Evolutionary conservation across 1,140 invertebrate genomes (phyloP), one percentile per base, ranked within the genome.

Genomic region (Drosophila mojavensis): DNA sequence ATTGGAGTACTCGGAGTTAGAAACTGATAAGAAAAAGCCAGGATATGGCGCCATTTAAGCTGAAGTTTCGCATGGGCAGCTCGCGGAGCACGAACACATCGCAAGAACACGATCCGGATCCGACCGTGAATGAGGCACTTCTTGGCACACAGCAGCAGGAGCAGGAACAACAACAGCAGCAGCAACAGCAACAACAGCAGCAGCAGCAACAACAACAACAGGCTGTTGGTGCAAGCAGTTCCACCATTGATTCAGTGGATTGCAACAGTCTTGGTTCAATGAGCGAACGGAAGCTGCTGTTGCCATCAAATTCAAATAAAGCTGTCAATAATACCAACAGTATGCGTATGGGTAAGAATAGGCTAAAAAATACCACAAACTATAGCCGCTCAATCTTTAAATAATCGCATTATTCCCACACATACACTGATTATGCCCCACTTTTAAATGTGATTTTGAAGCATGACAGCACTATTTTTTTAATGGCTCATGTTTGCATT

Each of bases 11-110:
- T 48, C 43, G 26, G 26, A 20, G 30, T 7, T 30, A 5, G 17
- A 36, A 33, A 4, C 26, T 47, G 56, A 47, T 47, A 60, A 30
- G 24, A 64, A 39, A 13, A 39, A 20, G 48, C 13, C 6, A 26
- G 26, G 55, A 24, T 39, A 68, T 92, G 92, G 91, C 92, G 39
- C 92, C 92, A 17, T 92, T 92, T 56, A 92, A 92, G 67, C 78
- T 92, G 9, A 92, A 92, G 73, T 92, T 92, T 77, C 92, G 92
- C 55, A 92, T 92, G 91, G 92, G 91, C 54, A 78, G 91, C 64
- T 92, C 91, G n/a, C 75, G 92, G 13, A 92, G 92, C 64, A 91
- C 91, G 17, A 92, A 90, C 59, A 91, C 91, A 55, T 92, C 92
- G 56, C 92, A 92, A 75, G 92, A 92, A 76, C 90, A 86, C 50